Evolutionary conservation across 2,888 invertebrate genomes (phyloP), one percentile per base, ranked within the genome.

Genomic region (Torymus auratus): DNA sequence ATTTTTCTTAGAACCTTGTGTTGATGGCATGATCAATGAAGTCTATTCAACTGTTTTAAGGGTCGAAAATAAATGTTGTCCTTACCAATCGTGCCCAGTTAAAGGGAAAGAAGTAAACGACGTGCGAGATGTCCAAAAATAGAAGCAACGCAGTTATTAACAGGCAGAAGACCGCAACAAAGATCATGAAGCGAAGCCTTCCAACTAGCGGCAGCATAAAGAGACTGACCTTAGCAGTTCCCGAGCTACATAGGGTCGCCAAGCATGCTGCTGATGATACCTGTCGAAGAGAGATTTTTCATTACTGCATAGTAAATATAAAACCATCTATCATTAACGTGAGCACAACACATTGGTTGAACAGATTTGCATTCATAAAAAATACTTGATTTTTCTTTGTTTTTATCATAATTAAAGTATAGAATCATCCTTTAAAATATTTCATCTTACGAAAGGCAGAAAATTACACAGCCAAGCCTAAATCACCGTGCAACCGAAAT

Each of bases 71-170:
- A 28, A 53, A 69, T 68, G n/a, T 73, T 79, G 23, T 85, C 92
- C 94, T 93, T 91, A 95, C 95, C 93, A 95, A 92, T 93, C 94
- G 95, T 85, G 94, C 94, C 95, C 95, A 95, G 90, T 95, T 95
- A 89, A 95, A 94, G 86, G 95, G 95, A 91, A 96, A 95, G 91
- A 95, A 93, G 91, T 95, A 94, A 89, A 95, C 93, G 89, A 95
- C 93, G 90, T 95, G 95, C 86, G 95, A 95, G 91, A 95, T 94
- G 93, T 95, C 95, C 90, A 95, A 94, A 93, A 96, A 95, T 89
- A 95, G 93, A 91, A 96, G 93, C 88, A 95, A 92, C 90, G 94
- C 93, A 84, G 95, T 95, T 90, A 95, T 93, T 87, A 96, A 93
- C 88, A 95, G 92, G 90, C 95, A 95, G 91, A 95, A 93, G 88